Percentiles rank a stretch among this genome's conserved stretches.
phyloP scores from a whole-genome alignment of 2,113 vertebrate species.

The Actenoides hombroni region DNA sequence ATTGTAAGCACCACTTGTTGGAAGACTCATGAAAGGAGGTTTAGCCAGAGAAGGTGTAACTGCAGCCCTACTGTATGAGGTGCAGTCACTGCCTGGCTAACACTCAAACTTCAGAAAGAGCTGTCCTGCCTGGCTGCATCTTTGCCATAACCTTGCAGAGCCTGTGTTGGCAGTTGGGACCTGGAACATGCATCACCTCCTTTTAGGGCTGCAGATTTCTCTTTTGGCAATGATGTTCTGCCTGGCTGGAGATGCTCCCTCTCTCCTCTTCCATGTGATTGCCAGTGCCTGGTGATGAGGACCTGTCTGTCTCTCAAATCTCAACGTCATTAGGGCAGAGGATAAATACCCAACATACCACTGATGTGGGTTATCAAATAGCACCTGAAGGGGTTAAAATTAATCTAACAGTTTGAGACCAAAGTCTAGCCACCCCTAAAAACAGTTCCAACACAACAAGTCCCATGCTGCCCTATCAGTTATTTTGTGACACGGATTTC shows the following conservation, averaged over 20 bases:
- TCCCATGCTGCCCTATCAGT: not conserved
- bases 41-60: not conserved
- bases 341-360: not conserved
- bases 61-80: not conserved
- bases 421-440: not conserved
- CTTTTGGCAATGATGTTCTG: not conserved
- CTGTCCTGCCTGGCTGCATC: not conserved
- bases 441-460: not conserved
- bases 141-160: not conserved
- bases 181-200: rapidly evolving
- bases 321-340: not conserved
- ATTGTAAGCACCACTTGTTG: not conserved
- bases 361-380: not conserved
- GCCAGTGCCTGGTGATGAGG: rapidly evolving
- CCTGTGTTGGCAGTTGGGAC: not conserved
- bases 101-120: not conserved
- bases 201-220: not conserved
- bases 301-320: not conserved
- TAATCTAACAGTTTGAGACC: not conserved
- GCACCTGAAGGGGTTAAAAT: not conserved
- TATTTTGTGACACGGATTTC: not conserved
- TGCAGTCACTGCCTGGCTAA: not conserved
- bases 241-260: not conserved
- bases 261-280: rapidly evolving
- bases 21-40: not conserved